Base-by-base conservation (phyloP, 2,113 vertebrate genomes). In the Morone chrysops region DNA sequence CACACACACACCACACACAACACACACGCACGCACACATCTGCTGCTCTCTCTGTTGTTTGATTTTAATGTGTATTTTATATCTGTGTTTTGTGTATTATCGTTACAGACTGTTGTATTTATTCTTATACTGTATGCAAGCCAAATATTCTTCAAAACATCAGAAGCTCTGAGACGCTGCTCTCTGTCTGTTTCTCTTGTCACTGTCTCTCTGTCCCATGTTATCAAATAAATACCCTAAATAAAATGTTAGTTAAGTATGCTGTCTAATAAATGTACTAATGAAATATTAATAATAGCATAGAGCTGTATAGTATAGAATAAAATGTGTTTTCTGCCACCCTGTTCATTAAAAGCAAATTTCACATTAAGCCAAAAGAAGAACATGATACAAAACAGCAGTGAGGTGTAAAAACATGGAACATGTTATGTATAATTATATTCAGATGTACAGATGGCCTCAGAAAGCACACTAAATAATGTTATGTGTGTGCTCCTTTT, bases 1-100 rank as follows among this genome's bases (percentile, higher is more conserved):
- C 31, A 31, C 31, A 31, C n/a, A n/a, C n/a, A n/a, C n/a, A n/a
- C n/a, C 74, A 63, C 74, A 53, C 69, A 76, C 16, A 38, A n/a
- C 31, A 31, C 31, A 31, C 31, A 31, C 25, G 25, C 25, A 25
- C 31, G 3, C 31, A 31, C 31, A 31, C 47, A 80, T 59, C 54
- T 70, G 54, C 47, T 61, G 45, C 54, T 57, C 40, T 69, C 31
- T 5, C 65, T 43, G 22, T 56, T 22, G 6, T 69, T 61, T 75
- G 22, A 41, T 56, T 75, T 65, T 48, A 68, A 57, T 50, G n/a
- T 16, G 22, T 31, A 11, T 53, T 81, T 57, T 50, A 61, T 60
- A 17, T 60, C 0, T 70, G 22, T n/a, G 51, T 76, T 40, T 48
- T 56, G 38, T 22, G 54, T 7, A 10, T 41, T 31, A 38, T 47